Evolutionary conservation across 2,797 vertebrate species (phyloP).

Genomic region (Melanotaenia trifasciata): DNA sequence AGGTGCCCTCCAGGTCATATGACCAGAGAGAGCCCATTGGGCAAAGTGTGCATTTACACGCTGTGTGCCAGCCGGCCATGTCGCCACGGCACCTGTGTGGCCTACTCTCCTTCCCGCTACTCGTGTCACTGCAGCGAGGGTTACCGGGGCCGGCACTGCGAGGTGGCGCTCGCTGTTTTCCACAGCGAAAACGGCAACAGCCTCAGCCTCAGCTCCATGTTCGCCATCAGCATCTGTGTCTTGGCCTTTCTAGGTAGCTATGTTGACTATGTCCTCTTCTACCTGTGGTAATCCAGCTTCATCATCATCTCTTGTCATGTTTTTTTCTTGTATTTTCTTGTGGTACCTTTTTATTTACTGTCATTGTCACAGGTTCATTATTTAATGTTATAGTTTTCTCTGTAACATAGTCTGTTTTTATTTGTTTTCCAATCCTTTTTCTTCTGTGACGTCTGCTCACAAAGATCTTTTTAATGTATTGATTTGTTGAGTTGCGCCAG

Average conservation of each 20-base stretch:
- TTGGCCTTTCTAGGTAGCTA: constrained; percentile 93
- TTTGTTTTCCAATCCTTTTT: constrained; percentile 36
- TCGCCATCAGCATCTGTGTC: constrained; percentile 92
- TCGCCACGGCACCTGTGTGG: constrained; percentile 87
- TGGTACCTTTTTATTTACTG: constrained; percentile 25
- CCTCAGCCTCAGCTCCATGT: constrained; percentile 91
- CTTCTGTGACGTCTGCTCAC: constrained; percentile 47
- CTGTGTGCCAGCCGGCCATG: constrained; percentile 88
- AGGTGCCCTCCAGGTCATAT: constrained; percentile 90
- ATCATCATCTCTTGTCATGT: background rate
- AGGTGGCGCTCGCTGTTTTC: constrained; percentile 86
- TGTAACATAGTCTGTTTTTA: constrained; percentile 39
- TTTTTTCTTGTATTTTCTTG: background rate
- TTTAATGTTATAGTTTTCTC: constrained; percentile 26
- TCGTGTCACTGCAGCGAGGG: constrained; percentile 88
- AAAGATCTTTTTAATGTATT: constrained; percentile 50
- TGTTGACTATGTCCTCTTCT: constrained; percentile 81
- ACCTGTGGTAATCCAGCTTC: constrained; percentile 80
- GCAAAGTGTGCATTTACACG: constrained; percentile 86
- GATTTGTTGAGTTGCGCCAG: constrained; percentile 60
- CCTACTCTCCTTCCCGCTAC: constrained; percentile 87
- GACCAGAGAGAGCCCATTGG: constrained; percentile 82
- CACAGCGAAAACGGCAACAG: constrained; percentile 82
- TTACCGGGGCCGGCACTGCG: constrained; percentile 87
- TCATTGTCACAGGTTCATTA: constrained; percentile 25